Conservation (phyloP, 1,140 invertebrate species). For the Drosophila nasuta region DNA sequence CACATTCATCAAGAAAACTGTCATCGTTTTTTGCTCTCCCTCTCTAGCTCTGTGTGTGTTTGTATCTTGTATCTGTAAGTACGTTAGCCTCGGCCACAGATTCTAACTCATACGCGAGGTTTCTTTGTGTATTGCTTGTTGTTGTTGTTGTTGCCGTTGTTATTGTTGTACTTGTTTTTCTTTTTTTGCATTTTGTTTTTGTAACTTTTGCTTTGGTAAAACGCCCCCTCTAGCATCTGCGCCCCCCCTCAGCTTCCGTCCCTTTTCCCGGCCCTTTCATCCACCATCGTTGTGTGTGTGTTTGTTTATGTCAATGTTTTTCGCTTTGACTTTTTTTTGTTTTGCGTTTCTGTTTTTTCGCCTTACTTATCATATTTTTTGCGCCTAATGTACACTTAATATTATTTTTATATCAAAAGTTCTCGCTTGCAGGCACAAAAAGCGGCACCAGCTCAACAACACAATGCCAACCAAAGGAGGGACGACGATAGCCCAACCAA, state of each 20-base stretch:
- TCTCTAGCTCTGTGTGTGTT: slow-evolving; percentile 31
- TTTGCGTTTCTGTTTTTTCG: slow-evolving; percentile 41
- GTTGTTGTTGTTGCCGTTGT: slow-evolving; percentile 25
- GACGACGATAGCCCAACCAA: slow-evolving; percentile 1
- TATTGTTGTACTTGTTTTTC: slow-evolving; percentile 22
- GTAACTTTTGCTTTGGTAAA: slow-evolving; percentile 36
- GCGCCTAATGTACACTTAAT: slow-evolving; percentile 66
- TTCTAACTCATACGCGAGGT: slow-evolving; percentile 64
- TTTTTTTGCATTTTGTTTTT: slow-evolving; percentile 51
- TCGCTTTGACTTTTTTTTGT: slow-evolving; percentile 25
- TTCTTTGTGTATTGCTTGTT: slow-evolving; percentile 42
- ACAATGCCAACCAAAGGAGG: slow-evolving; percentile 24
- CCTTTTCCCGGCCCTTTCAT: slow-evolving; percentile 15
- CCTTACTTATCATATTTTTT: slow-evolving; percentile 68
- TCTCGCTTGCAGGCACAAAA: slow-evolving; percentile 8
- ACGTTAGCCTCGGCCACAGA: slow-evolving; percentile 66
- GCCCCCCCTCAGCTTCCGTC: not conserved
- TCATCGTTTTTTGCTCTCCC: slow-evolving; percentile 68
- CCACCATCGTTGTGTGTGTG: slow-evolving; percentile 2
- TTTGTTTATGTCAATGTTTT: slow-evolving; percentile 66
- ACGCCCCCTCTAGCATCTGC: slow-evolving; percentile 14
- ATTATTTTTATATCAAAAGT: slow-evolving; percentile 44
- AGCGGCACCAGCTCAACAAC: not conserved
- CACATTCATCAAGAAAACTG: slow-evolving; percentile 83
- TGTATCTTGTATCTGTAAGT: slow-evolving; percentile 68